These are phyloP conservation scores for Drosophila prostipennis DNA, from an alignment of 2,888 invertebrate genomes.

Conservation along the genomic window DNA sequence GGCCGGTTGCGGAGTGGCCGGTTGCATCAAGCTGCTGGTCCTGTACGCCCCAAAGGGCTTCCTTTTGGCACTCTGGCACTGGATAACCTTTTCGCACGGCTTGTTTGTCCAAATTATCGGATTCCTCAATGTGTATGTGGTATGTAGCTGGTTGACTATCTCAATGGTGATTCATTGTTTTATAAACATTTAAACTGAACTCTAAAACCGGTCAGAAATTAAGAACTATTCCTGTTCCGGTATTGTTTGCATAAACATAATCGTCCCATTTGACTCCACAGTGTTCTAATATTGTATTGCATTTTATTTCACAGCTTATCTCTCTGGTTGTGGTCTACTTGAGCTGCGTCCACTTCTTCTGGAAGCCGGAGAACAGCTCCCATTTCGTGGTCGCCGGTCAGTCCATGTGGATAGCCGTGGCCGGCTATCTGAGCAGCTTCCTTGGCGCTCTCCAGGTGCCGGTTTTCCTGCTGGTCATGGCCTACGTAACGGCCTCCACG, in stretches of 20 bases:
- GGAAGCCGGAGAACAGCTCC: conserved; percentile 89
- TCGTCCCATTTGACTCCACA: too few species aligned
- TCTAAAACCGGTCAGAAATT: not conserved
- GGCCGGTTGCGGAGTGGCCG: conserved; percentile 82
- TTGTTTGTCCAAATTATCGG: conserved; percentile 81
- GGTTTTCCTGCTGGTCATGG: conserved; percentile 88
- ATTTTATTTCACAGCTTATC: conserved; percentile 84
- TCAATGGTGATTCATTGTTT: not conserved
- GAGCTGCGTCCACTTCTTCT: conserved; percentile 89
- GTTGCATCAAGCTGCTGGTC: conserved; percentile 78
- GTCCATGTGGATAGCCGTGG: conserved; percentile 90
- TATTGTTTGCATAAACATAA: too few species aligned
- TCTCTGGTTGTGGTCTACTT: conserved; percentile 89
- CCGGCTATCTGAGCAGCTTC: conserved; percentile 90
- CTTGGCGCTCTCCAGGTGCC: conserved; percentile 91
- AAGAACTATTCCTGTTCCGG: not conserved
- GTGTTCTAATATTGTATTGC: too few species aligned
- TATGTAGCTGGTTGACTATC: conserved; percentile 45
- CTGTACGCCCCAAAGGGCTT: conserved; percentile 88
- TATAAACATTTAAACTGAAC: not conserved
- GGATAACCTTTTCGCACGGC: conserved; percentile 80
- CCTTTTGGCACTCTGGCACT: conserved; percentile 85
- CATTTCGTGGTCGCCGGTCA: conserved; percentile 89
- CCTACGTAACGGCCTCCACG: conserved; percentile 84
- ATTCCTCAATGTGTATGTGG: conserved; percentile 81